Evolutionary conservation across 2,113 vertebrate species (phyloP).

Genomic region (Ivindomyrus marchei): DNA sequence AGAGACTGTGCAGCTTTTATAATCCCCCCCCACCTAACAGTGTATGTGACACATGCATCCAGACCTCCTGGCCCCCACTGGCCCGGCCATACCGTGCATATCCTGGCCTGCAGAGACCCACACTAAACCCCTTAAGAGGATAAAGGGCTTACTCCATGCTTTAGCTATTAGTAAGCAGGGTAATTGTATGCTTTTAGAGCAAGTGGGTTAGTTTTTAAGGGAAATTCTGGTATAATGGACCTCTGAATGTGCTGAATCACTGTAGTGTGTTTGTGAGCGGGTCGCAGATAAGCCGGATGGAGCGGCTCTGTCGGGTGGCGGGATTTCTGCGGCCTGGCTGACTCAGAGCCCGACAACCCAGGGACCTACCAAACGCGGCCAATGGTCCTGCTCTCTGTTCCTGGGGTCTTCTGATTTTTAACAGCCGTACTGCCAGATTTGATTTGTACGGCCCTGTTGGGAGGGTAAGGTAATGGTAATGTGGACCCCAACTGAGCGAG

Average conservation of each 20-base stretch:
- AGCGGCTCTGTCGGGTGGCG: slow-evolving; percentile 3
- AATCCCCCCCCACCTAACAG: background rate
- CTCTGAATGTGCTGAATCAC: slow-evolving; percentile 1
- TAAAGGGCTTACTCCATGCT: background rate
- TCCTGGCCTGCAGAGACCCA: background rate
- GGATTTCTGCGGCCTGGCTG: background rate
- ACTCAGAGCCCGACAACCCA: background rate
- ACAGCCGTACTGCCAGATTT: too few relatives aligned
- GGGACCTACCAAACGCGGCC: background rate
- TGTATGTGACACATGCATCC: background rate
- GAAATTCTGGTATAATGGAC: background rate
- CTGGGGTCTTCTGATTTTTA: background rate
- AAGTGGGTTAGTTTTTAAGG: background rate
- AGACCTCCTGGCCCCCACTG: background rate
- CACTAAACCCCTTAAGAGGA: slow-evolving; percentile 1
- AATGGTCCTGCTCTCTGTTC: background rate
- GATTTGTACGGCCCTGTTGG: background rate
- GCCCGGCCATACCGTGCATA: background rate
- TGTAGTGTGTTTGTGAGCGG: background rate
- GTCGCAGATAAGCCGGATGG: slow-evolving; percentile 34
- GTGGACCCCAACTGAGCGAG: background rate
- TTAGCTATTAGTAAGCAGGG: background rate
- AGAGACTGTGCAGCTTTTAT: background rate
- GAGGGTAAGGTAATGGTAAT: background rate
- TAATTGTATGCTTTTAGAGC: background rate